Evolutionary conservation across 2,797 vertebrate species (phyloP).

Genomic region (Anisognathus igniventris): DNA sequence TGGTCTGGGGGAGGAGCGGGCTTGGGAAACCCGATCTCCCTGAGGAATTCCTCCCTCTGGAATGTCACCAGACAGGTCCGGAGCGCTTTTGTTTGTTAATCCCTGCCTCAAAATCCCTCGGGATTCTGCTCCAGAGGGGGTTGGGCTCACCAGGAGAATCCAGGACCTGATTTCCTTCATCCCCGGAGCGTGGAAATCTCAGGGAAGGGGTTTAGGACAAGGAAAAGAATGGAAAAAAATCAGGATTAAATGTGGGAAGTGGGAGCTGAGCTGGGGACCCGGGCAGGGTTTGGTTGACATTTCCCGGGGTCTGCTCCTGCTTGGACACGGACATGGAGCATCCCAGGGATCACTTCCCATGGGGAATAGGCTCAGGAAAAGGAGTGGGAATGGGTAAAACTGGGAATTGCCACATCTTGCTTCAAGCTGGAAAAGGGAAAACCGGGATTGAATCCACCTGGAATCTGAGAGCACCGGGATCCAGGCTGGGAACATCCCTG

Average conservation of each 20-base stretch:
- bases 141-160: background rate
- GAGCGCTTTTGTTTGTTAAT: background rate
- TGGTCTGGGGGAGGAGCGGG: background rate
- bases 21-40: background rate
- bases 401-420: background rate
- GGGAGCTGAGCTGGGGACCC: background rate
- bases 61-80: background rate
- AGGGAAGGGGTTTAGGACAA: accelerated
- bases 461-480: background rate
- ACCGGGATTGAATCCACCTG: background rate
- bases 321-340: accelerated
- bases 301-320: background rate
- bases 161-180: accelerated
- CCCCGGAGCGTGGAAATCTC: background rate
- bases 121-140: background rate
- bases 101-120: background rate
- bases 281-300: accelerated
- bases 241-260: accelerated
- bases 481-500: background rate
- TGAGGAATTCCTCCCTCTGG: background rate
- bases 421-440: background rate
- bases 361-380: background rate
- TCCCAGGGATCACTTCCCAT: background rate
- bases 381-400: background rate
- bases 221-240: accelerated